phyloP scores from a whole-genome alignment of 92 coral and sea anemone species.

The Galaxea fascicularis region DNA sequence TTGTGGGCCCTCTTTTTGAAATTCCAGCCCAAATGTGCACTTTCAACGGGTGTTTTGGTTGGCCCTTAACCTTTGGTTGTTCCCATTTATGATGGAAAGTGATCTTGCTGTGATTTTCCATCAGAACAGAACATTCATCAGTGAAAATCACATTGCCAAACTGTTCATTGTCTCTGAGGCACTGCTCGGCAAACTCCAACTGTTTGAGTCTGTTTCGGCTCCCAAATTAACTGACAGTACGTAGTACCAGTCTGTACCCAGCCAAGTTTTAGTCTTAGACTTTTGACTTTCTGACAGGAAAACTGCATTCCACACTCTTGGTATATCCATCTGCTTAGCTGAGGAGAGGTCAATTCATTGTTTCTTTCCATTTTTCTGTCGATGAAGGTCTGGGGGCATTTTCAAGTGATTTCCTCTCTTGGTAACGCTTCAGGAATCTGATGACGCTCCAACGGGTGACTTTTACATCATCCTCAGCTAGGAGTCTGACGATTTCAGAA shows the following conservation, averaged over 20 bases:
- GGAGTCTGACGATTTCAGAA: constrained; percentile 23
- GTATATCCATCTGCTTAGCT: background rate
- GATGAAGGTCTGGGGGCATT: constrained; percentile 21
- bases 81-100: constrained; percentile 31
- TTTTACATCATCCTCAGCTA: constrained; percentile 10
- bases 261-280: constrained; percentile 33
- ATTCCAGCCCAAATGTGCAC: constrained; percentile 59
- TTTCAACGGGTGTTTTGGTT: background rate
- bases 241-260: constrained; percentile 56
- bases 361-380: constrained; percentile 44
- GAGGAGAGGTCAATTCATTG: constrained; percentile 39
- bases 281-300: constrained; percentile 26
- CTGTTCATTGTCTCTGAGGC: no score
- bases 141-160: no score
- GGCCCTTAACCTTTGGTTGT: constrained; percentile 3
- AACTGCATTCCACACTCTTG: constrained; percentile 8
- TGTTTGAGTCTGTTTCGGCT: no score
- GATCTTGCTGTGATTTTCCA: background rate
- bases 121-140: background rate
- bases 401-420: background rate
- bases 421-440: background rate
- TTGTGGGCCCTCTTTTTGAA: constrained; percentile 39
- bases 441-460: constrained; percentile 19
- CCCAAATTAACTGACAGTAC: no score
- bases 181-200: no score